Conservation (phyloP, 2,113 vertebrate genomes). For the Pterocles orientalis region DNA sequence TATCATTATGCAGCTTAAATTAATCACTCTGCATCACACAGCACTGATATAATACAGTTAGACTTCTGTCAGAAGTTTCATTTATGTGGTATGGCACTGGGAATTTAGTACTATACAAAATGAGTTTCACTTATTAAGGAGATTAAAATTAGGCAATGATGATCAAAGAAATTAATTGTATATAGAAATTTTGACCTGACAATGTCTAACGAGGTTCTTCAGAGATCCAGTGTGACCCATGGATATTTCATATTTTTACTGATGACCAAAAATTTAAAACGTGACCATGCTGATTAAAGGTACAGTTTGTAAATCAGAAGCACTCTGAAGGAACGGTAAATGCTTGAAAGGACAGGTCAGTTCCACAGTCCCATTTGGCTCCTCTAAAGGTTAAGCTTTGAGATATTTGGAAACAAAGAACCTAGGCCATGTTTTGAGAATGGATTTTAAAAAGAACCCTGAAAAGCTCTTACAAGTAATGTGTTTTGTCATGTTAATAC, state of each 20-base stretch:
- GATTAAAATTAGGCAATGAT: conserved; percentile 20
- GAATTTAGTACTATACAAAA: conserved; percentile 5
- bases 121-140: conserved; percentile 2
- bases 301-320: neutral
- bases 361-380: neutral
- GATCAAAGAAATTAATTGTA: neutral
- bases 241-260: neutral
- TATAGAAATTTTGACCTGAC: neutral
- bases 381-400: neutral
- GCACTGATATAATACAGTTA: neutral
- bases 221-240: neutral
- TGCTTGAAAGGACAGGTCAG: neutral
- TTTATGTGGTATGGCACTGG: neutral
- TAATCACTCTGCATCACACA: conserved; percentile 5
- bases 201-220: neutral
- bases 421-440: neutral
- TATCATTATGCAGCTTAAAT: conserved; percentile 20
- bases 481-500: neutral
- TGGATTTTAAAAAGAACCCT: neutral
- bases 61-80: conserved; percentile 12
- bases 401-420: neutral
- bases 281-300: neutral
- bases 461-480: neutral
- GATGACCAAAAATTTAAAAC: neutral
- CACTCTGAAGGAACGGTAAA: neutral